Base-by-base conservation (phyloP, 2,113 vertebrate genomes). In the human region DNA sequence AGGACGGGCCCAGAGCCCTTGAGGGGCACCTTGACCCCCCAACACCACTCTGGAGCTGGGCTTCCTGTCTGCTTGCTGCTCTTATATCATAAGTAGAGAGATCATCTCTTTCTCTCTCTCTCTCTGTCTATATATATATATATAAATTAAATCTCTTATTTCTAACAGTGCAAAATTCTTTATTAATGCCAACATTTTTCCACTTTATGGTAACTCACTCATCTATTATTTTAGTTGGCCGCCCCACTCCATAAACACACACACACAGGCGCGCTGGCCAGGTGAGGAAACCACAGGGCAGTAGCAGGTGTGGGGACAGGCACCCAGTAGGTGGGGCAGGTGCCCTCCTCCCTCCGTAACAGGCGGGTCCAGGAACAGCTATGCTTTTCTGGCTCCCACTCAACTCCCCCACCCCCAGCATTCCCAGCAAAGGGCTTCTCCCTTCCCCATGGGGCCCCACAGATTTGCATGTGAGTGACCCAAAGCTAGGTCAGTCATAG, bases 21-120 rank as follows among this genome's bases (percentile, higher is more conserved):
- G 40, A 55, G 43, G 55, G 38, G 8, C 45, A 10, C 3, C 9
- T 8, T 8, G 72, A 5, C 27, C 22, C 10, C 6, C 40, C 12
- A n/a, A 16, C 12, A 32, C 30, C 22, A 17, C 2, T 5, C 50
- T 8, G 55, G 61, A 20, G 38, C 38, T 22, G 8, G 12, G 59
- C 27, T 4, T 0, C 10, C 14, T 1, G 7, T 45, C 30, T 13
- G 48, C n/a, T 6, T 0, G 4, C 13, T 8, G 23, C 17, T 14
- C 70, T 57, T 17, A 0, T 30, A 1, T 22, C 20, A 1, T 3
- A 32, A 6, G 6, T 2, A 12, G 40, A 5, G 40, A 35, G 11
- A 27, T 4, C 55, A 6, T 9, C 32, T 66, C 27, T 45, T 14
- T 16, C 50, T 50, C 13, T 50, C 13, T 50, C 50, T 50, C 50